These are phyloP conservation scores for Parnassius mnemosyne DNA, from an alignment of 2,888 invertebrate species.

Conservation along the genomic window DNA sequence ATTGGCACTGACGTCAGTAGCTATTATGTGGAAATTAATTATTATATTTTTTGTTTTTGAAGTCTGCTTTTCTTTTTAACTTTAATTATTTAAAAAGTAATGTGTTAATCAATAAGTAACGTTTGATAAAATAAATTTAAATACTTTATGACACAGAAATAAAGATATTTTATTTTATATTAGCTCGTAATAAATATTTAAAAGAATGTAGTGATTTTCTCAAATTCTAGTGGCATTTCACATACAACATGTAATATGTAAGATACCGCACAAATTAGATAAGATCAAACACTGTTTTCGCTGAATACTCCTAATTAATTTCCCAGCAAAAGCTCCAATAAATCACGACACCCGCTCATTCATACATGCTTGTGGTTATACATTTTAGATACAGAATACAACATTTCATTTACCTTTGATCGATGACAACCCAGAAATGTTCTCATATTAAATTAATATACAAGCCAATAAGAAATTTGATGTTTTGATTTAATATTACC, in stretches of 20 bases:
- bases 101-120: too few relatives aligned
- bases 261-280: constrained; percentile 52
- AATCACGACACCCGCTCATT: constrained; percentile 26
- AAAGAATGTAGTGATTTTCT: constrained; percentile 19
- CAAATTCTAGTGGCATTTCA: constrained; percentile 9
- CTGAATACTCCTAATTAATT: constrained; percentile 35
- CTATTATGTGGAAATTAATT: too few relatives aligned
- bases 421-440: not conserved
- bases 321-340: constrained; percentile 34
- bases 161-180: too few relatives aligned
- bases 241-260: constrained; percentile 28
- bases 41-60: too few relatives aligned
- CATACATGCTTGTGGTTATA: constrained; percentile 17
- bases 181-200: not conserved
- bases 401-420: constrained; percentile 3
- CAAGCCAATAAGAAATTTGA: too few relatives aligned
- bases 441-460: too few relatives aligned
- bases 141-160: too few relatives aligned
- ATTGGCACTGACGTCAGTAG: too few relatives aligned
- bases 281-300: constrained; percentile 51
- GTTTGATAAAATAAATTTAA: too few relatives aligned
- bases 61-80: too few relatives aligned
- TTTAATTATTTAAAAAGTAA: too few relatives aligned
- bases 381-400: constrained; percentile 14
- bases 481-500: too few relatives aligned